Percentiles rank a stretch among this genome's conserved stretches.
These are phyloP conservation scores for Corythoichthys haematopterus DNA, from an alignment of 2,113 vertebrate species.

Conservation along the genomic window DNA sequence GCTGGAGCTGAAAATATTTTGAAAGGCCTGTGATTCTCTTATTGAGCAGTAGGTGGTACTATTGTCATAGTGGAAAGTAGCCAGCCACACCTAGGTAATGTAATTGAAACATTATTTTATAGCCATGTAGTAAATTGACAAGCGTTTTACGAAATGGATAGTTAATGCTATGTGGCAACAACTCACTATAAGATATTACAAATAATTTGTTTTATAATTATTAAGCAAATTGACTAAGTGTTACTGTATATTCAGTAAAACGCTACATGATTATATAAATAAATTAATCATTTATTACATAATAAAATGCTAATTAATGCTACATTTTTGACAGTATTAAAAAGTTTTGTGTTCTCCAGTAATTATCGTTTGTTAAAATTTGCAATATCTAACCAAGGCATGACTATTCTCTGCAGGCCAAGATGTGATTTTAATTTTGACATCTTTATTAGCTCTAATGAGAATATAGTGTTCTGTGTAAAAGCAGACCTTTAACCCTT, in stretches of 20 bases:
- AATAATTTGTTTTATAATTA: neutral
- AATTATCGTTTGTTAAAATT: neutral
- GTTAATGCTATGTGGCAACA: neutral
- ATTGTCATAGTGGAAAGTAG: neutral
- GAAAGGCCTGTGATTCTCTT: constrained; percentile 5
- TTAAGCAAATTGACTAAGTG: no score
- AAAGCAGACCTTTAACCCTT: constrained; percentile 2
- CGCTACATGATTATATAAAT: no score
- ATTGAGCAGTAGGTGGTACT: constrained; percentile 31
- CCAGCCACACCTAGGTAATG: neutral
- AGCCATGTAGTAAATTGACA: no score
- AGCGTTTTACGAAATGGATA: no score
- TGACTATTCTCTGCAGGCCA: neutral
- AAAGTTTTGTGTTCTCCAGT: neutral
- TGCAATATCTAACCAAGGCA: neutral
- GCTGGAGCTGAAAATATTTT: constrained; percentile 10
- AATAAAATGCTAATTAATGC: no score
- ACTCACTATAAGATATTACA: neutral
- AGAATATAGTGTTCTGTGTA: constrained; percentile 12
- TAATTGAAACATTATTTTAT: no score
- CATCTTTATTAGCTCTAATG: constrained; percentile 30
- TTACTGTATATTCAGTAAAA: no score
- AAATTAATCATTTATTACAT: no score
- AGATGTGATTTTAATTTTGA: neutral
- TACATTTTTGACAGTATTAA: neutral